A percentile compares a stretch with the other conserved stretches of the same genome.
Evolutionary conservation across 2,888 invertebrate genomes (phyloP).

Genomic region (Lithophane semibrunnea): DNA sequence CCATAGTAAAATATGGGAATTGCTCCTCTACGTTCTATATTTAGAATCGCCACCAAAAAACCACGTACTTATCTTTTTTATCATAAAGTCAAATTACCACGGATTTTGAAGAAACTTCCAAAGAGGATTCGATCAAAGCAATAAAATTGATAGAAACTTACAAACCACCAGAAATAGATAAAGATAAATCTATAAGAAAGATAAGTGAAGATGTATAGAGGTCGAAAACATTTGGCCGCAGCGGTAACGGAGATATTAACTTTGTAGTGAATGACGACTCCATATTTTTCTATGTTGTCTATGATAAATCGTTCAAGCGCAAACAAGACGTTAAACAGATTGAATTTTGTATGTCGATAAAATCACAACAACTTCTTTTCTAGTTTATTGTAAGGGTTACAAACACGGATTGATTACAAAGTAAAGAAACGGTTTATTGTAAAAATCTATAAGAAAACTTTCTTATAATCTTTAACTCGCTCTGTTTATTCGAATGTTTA

Average conservation of each 20-base stretch:
- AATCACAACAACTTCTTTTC: neutral
- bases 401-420: too few relatives aligned
- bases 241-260: slow-evolving; percentile 11
- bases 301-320: slow-evolving; percentile 31
- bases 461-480: neutral
- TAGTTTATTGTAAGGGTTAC: neutral
- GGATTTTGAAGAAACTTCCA: neutral
- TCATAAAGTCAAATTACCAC: neutral
- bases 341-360: slow-evolving; percentile 5
- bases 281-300: slow-evolving; percentile 24
- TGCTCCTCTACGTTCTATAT: neutral
- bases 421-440: neutral
- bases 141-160: neutral
- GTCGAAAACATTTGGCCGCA: slow-evolving; percentile 20
- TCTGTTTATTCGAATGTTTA: neutral
- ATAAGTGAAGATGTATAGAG: slow-evolving; percentile 13
- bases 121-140: neutral
- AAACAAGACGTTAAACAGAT: slow-evolving; percentile 22
- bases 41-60: neutral
- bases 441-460: neutral
- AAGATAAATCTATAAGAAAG: slow-evolving; percentile 8
- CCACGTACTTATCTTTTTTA: neutral
- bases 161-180: neutral
- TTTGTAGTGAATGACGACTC: slow-evolving; percentile 39
- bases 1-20: neutral